Base-by-base conservation (phyloP, 2,888 invertebrate species). In the Adineta ricciae region DNA sequence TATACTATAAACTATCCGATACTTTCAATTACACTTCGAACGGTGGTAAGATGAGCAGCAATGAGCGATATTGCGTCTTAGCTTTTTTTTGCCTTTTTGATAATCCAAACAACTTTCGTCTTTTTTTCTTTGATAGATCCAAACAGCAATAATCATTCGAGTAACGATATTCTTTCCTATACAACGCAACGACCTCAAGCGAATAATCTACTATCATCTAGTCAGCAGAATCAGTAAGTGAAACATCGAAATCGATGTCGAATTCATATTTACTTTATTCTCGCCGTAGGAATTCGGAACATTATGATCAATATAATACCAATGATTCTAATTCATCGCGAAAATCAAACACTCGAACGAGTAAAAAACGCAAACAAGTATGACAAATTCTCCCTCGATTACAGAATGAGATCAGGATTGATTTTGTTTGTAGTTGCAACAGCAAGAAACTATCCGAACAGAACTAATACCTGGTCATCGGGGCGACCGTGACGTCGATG, bases 331-430 rank as follows among this genome's bases (percentile, higher is more conserved):
- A n/a, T 78, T 14, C 78, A 41, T 41, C 41, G 4, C 38, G 32
- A 11, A 78, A 78, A 41, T 16, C 38, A 36, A 1, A 24, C 24
- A n/a, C 24, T 41, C 38, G 78, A 41, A 0, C n/a, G 3, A 11
- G 3, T 24, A 78, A 78, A 78, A 78, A 78, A 78, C 78, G 78
- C 24, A 78, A 78, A 78, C 78, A 78, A 41, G 78, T 78, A 38
- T 41, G 38, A 11, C 1, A 41, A 27, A 21, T 27, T 78, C 32
- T 19, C 36, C 27, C 36, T 64, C 11, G 46, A 46, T n/a, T 46
- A 46, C 46, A 46, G 46, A 46, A 46, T 46, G 11, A 46, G 27
- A 64, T 24, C 5, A 27, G 27, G 14, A 50, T 50, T 50, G 14
- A 2, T 50, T n/a, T 50, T 19, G 11, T 36, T 36, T 14, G 21